These are phyloP conservation scores for Malacoctenus gilli DNA, from an alignment of 2,797 vertebrate genomes.

Conservation along the genomic window DNA sequence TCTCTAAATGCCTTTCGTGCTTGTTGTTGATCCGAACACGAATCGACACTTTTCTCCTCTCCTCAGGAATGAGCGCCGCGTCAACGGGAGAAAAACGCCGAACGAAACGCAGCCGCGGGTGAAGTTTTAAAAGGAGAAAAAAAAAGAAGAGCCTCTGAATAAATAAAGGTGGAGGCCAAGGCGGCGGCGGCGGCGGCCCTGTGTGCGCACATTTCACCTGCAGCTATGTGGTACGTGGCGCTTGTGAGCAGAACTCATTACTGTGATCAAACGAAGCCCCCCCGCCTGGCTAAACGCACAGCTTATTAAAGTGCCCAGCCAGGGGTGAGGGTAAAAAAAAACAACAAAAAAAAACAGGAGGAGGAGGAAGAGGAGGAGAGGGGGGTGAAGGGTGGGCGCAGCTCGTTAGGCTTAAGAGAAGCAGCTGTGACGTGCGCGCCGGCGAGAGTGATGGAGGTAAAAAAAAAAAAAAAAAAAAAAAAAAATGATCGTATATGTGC, in stretches of 20 bases:
- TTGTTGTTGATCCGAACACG: no score
- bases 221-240: conserved; percentile 74
- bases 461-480: no score
- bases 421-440: conserved; percentile 53
- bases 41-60: no score
- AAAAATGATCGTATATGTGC: no score
- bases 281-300: conserved; percentile 66
- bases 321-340: conserved; percentile 73
- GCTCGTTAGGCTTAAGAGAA: conserved; percentile 78
- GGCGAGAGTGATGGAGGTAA: conserved; percentile 30
- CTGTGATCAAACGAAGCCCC: conserved; percentile 78
- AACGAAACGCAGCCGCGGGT: conserved; percentile 33
- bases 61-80: no score
- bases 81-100: no score
- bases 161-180: conserved; percentile 61
- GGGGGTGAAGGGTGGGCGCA: conserved; percentile 10
- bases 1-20: no score
- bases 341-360: conserved; percentile 15
- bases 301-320: conserved; percentile 80
- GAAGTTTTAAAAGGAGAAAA: no score
- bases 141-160: conserved; percentile 39
- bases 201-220: conserved; percentile 66
- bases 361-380: conserved; percentile 12
- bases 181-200: conserved; percentile 12
- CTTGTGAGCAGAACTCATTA: conserved; percentile 78